Evolutionary conservation across 2,797 vertebrate species (phyloP).

Genomic region (Sebastiscus albofasciatus): DNA sequence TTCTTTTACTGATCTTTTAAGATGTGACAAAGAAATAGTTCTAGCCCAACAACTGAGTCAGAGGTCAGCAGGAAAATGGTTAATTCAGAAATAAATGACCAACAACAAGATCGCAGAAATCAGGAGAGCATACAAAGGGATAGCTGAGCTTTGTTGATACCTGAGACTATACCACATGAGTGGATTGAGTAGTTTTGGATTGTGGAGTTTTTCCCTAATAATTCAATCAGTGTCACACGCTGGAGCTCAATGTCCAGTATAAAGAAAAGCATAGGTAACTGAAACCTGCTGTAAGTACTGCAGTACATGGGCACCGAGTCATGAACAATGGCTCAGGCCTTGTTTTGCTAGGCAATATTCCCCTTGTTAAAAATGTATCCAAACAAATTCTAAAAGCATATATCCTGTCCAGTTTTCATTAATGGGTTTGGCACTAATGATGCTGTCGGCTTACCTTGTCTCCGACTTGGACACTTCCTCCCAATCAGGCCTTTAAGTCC

Average conservation of each 20-base stretch:
- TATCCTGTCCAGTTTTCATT: neutral
- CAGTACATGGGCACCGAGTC: neutral
- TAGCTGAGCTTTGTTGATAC: neutral
- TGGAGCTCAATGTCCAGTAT: neutral
- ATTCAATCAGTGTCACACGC: neutral
- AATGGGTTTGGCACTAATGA: neutral
- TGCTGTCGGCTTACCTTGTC: constrained; percentile 72
- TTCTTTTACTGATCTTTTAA: neutral
- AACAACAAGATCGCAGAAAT: neutral
- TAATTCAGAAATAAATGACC: neutral
- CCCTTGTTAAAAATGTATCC: neutral
- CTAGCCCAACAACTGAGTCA: neutral
- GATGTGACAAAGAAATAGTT: neutral
- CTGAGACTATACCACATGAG: neutral
- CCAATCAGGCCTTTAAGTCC: constrained; percentile 51
- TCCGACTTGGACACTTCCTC: constrained; percentile 63
- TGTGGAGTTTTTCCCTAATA: neutral
- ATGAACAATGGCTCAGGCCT: neutral
- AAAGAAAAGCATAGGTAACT: neutral
- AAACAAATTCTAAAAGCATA: neutral
- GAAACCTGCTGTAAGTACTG: neutral
- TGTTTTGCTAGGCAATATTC: neutral
- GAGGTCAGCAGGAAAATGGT: neutral
- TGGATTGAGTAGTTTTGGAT: neutral
- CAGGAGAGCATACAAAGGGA: neutral